Percentiles rank a stretch among this genome's conserved stretches.
Evolutionary conservation across 2,113 vertebrate species (phyloP).

Genomic region (Caranx melampygus): DNA sequence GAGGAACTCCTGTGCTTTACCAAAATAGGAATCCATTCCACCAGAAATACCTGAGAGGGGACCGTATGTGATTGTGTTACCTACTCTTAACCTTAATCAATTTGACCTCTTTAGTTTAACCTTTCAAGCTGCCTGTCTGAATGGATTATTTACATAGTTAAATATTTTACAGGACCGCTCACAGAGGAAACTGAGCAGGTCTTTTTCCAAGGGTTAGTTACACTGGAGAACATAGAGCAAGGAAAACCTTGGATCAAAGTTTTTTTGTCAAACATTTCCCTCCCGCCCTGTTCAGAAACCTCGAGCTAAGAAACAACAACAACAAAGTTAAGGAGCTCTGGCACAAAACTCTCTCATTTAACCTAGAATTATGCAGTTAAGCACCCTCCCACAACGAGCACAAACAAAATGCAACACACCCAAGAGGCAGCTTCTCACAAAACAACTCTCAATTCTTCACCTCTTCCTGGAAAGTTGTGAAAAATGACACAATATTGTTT

Average conservation of each 20-base stretch:
- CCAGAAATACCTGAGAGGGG: conserved; percentile 31
- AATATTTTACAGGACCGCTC: neutral
- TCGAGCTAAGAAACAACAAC: neutral
- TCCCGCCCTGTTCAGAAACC: neutral
- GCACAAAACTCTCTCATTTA: neutral
- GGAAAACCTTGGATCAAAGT: neutral
- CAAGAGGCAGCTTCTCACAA: conserved; percentile 8
- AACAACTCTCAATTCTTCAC: neutral
- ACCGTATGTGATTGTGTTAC: conserved; percentile 26
- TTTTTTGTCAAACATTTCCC: neutral
- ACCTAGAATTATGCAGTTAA: conserved; percentile 8
- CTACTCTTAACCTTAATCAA: conserved; percentile 30
- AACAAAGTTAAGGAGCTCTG: neutral
- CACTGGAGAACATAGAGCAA: neutral
- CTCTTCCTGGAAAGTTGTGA: neutral
- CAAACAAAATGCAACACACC: conserved; percentile 25
- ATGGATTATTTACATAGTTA: neutral
- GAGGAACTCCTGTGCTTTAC: conserved; percentile 55
- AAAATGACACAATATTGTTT: neutral
- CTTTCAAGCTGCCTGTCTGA: conserved; percentile 4
- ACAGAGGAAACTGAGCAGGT: neutral
- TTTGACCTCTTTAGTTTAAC: conserved; percentile 32
- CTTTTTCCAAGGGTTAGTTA: neutral
- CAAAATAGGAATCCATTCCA: conserved; percentile 67
- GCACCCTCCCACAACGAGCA: conserved; percentile 37